Base-by-base conservation (phyloP, 2,113 vertebrate genomes). In the Macrotus californicus region DNA sequence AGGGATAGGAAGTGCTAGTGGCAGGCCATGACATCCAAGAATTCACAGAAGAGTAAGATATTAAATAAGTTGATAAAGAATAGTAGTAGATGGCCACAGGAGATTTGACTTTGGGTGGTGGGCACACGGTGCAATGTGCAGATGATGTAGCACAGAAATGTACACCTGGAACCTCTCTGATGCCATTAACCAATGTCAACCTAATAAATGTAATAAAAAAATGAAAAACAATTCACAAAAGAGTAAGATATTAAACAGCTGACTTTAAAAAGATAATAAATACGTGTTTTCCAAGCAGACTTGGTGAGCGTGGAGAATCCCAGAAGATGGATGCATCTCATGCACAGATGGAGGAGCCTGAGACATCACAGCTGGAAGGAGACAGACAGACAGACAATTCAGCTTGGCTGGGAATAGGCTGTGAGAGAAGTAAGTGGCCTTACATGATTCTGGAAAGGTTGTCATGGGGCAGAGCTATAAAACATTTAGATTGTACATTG, bases 1-100 rank as follows among this genome's bases (percentile, higher is more conserved):
- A 4, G 26, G 24, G 1, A 9, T 1, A 2, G 3, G 9, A 6
- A 9, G 21, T 2, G 7, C 3, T 52, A 15, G 3, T 12, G 1
- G 41, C 24, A 70, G 15, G 18, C 3, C 2, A 46, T 56, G 48
- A 12, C 41, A 73, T 36, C 67, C 26, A 91, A 41, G 22, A 34
- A 59, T n/a, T 87, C n/a, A 87, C 46, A 39, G 7, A 54, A 64
- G 5, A 79, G 15, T 43, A 21, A 66, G n/a, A 52, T 85, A 14
- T 73, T 48, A 73, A 82, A 39, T 7, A 18, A 61, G 21, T 15
- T 41, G 36, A 82, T 22, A 72, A 34, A 75, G 22, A 56, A 56
- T 56, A 56, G 19, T 21, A 19, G 50, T 19, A 11, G 9, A 34
- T 19, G 73, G 46, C 11, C 16, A 34, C 1, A 50, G 72, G 46